Base-by-base conservation (phyloP, 2,113 vertebrate genomes). In the Salvator merianae region DNA sequence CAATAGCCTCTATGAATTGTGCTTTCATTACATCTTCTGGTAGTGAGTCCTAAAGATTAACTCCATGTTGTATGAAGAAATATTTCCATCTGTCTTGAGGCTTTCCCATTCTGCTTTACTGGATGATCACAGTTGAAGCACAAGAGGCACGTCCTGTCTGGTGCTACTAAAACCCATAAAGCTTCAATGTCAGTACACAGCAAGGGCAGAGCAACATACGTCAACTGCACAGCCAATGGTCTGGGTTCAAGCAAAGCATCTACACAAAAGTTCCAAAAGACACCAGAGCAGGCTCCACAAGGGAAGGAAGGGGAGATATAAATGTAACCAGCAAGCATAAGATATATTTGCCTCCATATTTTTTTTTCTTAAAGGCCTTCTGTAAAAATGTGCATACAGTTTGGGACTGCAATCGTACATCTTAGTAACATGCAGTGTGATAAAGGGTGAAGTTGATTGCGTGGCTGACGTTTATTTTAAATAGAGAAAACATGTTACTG, bases 401-500 rank as follows among this genome's bases (percentile, higher is more conserved):
- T 70, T 34, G 72, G n/a, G 30, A 10, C 30, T 79, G 26, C 69
- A 59, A 83, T 55, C 12, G n/a, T 59, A 47, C 83, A 14, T 16
- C 75, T 68, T 28, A 74, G 86, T 38, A 79, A 8, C 63, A 75
- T 65, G 69, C 68, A 26, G 70, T 73, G 3, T 1, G 1, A 79
- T 76, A 85, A 0, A 0, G 3, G 5, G 74, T 14, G n/a, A 32
- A 32, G 20, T 70, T 28, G 34, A 8, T n/a, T 43, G 20, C 10
- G 18, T 22, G 32, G 47, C 55, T 28, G 43, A 63, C 28, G 14
- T 24, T 47, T 24, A 26, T 63, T 40, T 28, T 26, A 16, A 30
- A 59, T 59, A 18, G 18, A 20, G 55, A 59, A 59, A 66, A 34
- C 75, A 82, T 87, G 78, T 50, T 26, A n/a, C n/a, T n/a, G n/a